Evolutionary conservation across 2,113 vertebrate genomes (phyloP), one percentile per base, ranked within the genome.

Genomic region (Conger conger): DNA sequence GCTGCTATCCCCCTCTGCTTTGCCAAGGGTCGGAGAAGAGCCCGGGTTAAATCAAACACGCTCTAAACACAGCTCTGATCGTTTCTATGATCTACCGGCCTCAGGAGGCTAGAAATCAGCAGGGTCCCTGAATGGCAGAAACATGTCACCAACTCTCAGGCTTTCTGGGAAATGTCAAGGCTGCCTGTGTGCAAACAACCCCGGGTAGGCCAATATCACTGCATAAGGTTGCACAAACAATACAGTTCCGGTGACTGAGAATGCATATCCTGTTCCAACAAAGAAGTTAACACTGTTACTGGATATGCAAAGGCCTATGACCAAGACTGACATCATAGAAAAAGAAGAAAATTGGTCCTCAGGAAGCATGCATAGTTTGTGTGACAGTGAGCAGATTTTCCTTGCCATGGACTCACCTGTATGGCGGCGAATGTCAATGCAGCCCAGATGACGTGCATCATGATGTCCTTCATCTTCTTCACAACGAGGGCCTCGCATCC

Each of bases 371-470:
- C 20, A 33, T 73, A 20, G 13, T 8, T 18, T 54, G 15, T 57
- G 57, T 63, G 13, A 18, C 18, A 17, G 18, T 57, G 54, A 23
- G 27, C 57, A 63, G 18, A 23, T 63, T 63, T 63, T 63, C 57
- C 6, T 63, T 20, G 57, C 57, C 2, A 82, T 23, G 7, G 15
- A 20, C 91, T 95, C 92, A 99, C 98, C 97, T 99, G 98, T 94
- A 99, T 97, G 35, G 97, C 96, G 86, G 98, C 97, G 91, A 99
- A 99, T 0, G 96, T 98, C 90, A 99, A 89, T 0, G 97, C 98
- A 50, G 98, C 97, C 97, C 97, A 99, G 91, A 99, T 99, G 83
- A 99, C 97, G 36, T 97, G 98, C 97, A 99, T 99, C 98, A 99
- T 98, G 83, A 99, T 99, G 90, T 99, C 97, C 83, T 99, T 98